These are phyloP conservation scores for Paracanthobrama guichenoti DNA, from an alignment of 2,113 vertebrate genomes.

Conservation along the genomic window DNA sequence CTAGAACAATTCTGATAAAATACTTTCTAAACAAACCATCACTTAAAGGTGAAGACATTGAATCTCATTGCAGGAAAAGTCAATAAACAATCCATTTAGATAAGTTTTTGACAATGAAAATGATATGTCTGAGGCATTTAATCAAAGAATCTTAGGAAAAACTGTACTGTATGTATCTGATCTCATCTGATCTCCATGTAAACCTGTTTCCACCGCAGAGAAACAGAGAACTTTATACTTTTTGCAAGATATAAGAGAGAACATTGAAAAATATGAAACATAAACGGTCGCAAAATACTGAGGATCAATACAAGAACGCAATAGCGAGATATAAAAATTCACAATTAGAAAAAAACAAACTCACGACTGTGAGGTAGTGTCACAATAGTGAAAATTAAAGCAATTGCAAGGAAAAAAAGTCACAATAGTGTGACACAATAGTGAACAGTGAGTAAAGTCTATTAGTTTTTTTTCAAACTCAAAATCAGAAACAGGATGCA, in stretches of 20 bases:
- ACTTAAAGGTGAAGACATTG: neutral
- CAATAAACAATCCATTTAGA: neutral
- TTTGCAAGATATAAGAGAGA: neutral
- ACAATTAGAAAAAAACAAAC: too few species aligned
- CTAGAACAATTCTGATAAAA: conserved; percentile 7
- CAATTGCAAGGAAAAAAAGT: neutral
- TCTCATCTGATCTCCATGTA: neutral
- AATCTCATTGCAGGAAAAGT: neutral
- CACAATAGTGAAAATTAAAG: too few species aligned
- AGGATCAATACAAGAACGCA: neutral
- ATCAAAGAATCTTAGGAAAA: neutral
- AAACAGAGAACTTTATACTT: neutral
- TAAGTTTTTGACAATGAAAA: neutral
- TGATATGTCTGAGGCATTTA: neutral
- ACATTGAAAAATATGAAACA: neutral
- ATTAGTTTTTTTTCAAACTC: neutral
- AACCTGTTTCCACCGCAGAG: neutral
- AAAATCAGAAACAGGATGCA: neutral
- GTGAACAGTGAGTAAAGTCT: neutral
- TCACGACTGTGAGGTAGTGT: too few species aligned
- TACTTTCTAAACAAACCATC: neutral
- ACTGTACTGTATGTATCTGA: neutral
- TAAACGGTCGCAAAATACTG: neutral
- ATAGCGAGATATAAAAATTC: too few species aligned
- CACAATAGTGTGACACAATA: neutral